Evolutionary conservation across 2,797 vertebrate genomes (phyloP), one percentile per base, ranked within the genome.

Genomic region (Tachyglossus aculeatus): DNA sequence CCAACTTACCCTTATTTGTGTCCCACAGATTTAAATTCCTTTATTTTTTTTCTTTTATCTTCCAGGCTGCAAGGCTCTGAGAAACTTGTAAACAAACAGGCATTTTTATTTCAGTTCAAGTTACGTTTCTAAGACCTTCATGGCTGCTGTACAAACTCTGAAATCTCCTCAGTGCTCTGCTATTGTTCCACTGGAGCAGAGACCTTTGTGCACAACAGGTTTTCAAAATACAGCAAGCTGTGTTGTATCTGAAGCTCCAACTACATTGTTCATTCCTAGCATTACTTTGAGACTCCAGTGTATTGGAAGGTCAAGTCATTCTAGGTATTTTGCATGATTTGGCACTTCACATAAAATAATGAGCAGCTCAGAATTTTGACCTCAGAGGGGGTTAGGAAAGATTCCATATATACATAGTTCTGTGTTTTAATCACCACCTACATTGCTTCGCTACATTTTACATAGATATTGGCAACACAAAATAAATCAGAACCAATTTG

Each of bases 401-500:
- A 39, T 40, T 27, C 71, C 38, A 21, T 31, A 54, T 27, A 33
- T 61, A 36, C 0, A 0, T 1, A 4, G 25, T 22, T 33, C 44
- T 4, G 22, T 62, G 7, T 48, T 1, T 31, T 31, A 64, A 19
- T 29, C 34, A 32, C 37, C 37, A 27, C 3, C 37, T 16, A 45
- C 7, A 3, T 34, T 45, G 25, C 32, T 37, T 47, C 29, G 38
- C 24, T 63, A 27, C 8, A 25, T 60, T 58, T 43, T 8, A 60
- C 53, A 33, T 58, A 9, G 59, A 24, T 14, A 5, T 1, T 41
- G 50, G 60, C 29, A 40, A 48, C 40, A 15, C 41, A 19, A 31
- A 59, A 38, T 37, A 19, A 65, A 59, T 34, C 56, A 57, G 39
- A 45, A 58, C 33, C 14, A 22, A 52, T 83, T 69, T 78, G 57